Percentiles rank a stretch among this genome's conserved stretches.
phyloP scores from a whole-genome alignment of 2,888 invertebrate genomes.

The Crematogaster levior region DNA sequence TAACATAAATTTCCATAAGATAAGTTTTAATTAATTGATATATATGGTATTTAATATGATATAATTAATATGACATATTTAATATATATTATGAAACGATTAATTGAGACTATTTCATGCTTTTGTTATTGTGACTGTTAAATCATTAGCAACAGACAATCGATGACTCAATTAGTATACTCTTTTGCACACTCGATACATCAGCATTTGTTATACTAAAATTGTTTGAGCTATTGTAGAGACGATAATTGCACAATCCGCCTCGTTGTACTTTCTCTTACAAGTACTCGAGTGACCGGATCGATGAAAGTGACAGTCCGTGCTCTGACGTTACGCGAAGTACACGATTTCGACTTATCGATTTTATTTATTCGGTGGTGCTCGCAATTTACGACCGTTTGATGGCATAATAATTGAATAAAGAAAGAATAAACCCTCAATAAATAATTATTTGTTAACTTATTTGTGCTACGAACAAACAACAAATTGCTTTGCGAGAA shows the following conservation, averaged over 20 bases:
- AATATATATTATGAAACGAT: neutral
- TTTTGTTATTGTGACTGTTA: neutral
- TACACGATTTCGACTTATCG: neutral
- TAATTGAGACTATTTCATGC: neutral
- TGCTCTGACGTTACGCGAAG: conserved; percentile 57
- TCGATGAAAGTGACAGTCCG: conserved; percentile 75
- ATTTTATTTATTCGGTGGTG: neutral
- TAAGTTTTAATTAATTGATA: no score
- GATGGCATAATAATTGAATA: neutral
- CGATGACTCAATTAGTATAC: neutral
- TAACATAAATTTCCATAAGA: no score
- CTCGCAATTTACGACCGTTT: neutral
- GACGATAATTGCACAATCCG: conserved; percentile 64
- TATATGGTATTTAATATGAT: no score
- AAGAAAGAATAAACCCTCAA: neutral
- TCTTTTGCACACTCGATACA: neutral
- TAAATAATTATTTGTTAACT: neutral
- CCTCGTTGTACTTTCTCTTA: conserved; percentile 76
- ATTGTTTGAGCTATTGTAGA: conserved; percentile 60
- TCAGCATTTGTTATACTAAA: conserved; percentile 46
- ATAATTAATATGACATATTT: no score
- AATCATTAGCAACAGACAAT: neutral
- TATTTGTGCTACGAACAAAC: neutral
- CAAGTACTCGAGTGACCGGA: conserved; percentile 40
- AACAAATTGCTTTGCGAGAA: neutral